A percentile compares a stretch with the other conserved stretches of the same genome.
Conservation (phyloP, 2,888 invertebrate species). For the Macropis europaea region DNA sequence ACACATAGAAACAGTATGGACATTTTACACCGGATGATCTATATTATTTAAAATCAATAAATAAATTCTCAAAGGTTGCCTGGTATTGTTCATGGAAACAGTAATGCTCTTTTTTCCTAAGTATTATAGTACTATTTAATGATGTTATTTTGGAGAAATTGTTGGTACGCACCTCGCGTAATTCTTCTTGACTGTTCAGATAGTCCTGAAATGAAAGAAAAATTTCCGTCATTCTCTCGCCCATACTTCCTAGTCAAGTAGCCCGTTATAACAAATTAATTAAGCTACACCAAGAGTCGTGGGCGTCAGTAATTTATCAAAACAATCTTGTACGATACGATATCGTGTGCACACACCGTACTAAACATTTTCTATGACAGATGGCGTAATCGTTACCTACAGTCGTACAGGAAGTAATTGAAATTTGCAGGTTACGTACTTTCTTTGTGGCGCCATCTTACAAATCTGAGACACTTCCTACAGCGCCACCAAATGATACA, state of each 20-base stretch:
- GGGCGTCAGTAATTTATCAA: neutral
- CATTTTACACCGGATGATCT: neutral
- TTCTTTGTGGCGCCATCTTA: too few species aligned
- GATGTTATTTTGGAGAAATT: slow-evolving; percentile 43
- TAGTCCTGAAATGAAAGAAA: slow-evolving; percentile 90
- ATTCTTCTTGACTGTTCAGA: slow-evolving; percentile 89
- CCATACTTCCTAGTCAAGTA: slow-evolving; percentile 78
- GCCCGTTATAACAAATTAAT: neutral
- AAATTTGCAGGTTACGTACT: too few species aligned
- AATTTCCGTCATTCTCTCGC: slow-evolving; percentile 82
- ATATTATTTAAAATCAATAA: neutral
- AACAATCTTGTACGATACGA: neutral
- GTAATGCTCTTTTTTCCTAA: neutral
- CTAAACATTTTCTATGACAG: neutral
- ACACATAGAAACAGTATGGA: neutral
- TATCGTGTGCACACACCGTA: neutral
- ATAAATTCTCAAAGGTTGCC: neutral
- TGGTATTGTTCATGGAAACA: neutral
- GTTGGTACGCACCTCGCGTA: slow-evolving; percentile 86
- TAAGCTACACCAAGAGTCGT: neutral
- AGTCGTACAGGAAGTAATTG: too few species aligned
- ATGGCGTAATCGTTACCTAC: slow-evolving; percentile 9
- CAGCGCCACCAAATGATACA: too few species aligned
- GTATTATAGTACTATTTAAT: slow-evolving; percentile 18
- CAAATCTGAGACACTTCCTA: too few species aligned